Conservation (phyloP, 2,113 vertebrate genomes). For the Anthoscopus minutus region DNA sequence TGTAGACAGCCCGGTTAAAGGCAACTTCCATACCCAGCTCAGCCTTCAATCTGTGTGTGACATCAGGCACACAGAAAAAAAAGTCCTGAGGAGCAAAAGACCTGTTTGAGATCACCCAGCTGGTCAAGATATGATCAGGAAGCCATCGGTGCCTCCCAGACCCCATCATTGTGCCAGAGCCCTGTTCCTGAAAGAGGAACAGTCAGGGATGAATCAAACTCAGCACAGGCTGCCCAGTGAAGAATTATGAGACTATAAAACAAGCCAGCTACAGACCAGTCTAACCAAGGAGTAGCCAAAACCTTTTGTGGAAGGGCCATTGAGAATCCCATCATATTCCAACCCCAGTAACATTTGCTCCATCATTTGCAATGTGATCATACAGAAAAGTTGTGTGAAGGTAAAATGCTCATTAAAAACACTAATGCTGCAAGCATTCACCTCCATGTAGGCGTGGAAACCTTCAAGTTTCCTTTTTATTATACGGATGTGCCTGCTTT, state of each 20-base stretch:
- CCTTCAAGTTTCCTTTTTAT: constrained; percentile 64
- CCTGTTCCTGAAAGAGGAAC: neutral
- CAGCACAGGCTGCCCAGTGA: neutral
- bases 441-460: constrained; percentile 21
- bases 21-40: neutral
- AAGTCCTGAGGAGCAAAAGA: neutral
- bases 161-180: neutral
- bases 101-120: neutral
- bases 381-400: neutral
- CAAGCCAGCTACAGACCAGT: neutral
- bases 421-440: constrained; percentile 30
- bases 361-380: neutral
- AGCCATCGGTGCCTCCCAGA: neutral
- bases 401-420: constrained; percentile 11
- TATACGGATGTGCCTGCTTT: constrained; percentile 52
- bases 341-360: neutral
- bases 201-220: neutral
- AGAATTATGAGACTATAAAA: neutral
- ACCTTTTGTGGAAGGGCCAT: neutral
- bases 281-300: neutral
- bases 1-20: neutral
- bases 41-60: neutral
- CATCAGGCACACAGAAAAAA: neutral
- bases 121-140: neutral
- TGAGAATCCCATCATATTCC: neutral